Evolutionary conservation across 2,797 vertebrate species (phyloP).

Genomic region (Pelochelys cantorii): DNA sequence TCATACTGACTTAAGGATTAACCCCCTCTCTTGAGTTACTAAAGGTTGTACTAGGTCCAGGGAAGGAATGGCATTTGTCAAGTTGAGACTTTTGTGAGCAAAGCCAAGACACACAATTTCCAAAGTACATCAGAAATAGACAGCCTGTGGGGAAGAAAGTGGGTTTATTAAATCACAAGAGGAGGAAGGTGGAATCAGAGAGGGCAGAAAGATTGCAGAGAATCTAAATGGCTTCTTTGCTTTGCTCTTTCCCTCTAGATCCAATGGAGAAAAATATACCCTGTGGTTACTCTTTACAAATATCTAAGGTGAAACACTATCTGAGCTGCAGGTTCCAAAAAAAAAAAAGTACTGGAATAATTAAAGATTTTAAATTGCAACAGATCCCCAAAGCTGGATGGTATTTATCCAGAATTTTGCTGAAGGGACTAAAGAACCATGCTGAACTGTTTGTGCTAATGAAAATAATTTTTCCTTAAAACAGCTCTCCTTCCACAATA

Average conservation of each 20-base stretch:
- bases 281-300: neutral
- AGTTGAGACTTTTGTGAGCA: slow-evolving; percentile 47
- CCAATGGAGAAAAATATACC: neutral
- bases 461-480: neutral
- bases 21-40: slow-evolving; percentile 15
- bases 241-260: neutral
- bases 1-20: slow-evolving; percentile 46
- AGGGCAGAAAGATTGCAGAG: neutral
- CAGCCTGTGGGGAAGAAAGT: slow-evolving; percentile 14
- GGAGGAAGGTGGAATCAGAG: slow-evolving; percentile 33
- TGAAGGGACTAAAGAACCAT: neutral
- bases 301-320: neutral
- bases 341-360: neutral
- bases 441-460: neutral
- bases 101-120: slow-evolving; percentile 46
- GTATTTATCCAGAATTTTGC: neutral
- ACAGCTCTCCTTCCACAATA: neutral
- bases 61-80: slow-evolving; percentile 60
- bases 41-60: slow-evolving; percentile 44
- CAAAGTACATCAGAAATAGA: slow-evolving; percentile 37
- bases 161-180: slow-evolving; percentile 38
- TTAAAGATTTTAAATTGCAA: neutral
- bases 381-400: neutral
- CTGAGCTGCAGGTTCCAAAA: neutral
- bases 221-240: slow-evolving; percentile 10